Conservation (phyloP, 2,888 invertebrate genomes). For the Cantharis flavilabris region DNA sequence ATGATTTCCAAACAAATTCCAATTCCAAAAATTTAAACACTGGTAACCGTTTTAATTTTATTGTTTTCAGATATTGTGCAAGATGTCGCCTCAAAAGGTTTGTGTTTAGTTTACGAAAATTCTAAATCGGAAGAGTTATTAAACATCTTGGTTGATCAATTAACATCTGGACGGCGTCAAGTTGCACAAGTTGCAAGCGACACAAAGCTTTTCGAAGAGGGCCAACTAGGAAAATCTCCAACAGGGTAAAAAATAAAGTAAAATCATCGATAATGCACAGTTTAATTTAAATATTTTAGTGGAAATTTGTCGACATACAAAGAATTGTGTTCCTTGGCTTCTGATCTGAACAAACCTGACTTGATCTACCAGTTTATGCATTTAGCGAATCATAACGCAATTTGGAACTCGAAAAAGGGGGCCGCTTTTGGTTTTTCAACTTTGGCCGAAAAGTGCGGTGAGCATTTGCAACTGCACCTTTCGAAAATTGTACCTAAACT, state of each 20-base stretch:
- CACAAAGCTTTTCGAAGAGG: constrained; percentile 87
- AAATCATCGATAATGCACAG: neutral
- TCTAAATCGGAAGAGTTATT: constrained; percentile 77
- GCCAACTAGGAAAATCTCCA: constrained; percentile 83
- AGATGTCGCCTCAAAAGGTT: constrained; percentile 90
- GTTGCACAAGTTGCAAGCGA: constrained; percentile 78
- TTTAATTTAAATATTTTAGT: constrained; percentile 54
- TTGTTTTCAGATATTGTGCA: constrained; percentile 79
- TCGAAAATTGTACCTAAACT: constrained; percentile 86
- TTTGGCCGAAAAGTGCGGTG: constrained; percentile 82
- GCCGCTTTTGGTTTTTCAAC: constrained; percentile 92
- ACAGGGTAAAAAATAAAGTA: constrained; percentile 67
- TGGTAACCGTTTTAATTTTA: neutral
- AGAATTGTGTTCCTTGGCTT: constrained; percentile 90
- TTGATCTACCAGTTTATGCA: constrained; percentile 96
- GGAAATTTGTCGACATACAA: constrained; percentile 91
- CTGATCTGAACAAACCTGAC: constrained; percentile 93
- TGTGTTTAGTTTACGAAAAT: constrained; percentile 84
- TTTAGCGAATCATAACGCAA: constrained; percentile 90
- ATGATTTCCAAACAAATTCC: no score
- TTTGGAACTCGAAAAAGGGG: constrained; percentile 94
- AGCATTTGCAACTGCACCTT: constrained; percentile 79
- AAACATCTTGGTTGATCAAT: constrained; percentile 77
- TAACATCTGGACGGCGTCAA: constrained; percentile 77
- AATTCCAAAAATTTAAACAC: no score